Conservation (phyloP, 2,113 vertebrate genomes). For the Cacatua alba region DNA sequence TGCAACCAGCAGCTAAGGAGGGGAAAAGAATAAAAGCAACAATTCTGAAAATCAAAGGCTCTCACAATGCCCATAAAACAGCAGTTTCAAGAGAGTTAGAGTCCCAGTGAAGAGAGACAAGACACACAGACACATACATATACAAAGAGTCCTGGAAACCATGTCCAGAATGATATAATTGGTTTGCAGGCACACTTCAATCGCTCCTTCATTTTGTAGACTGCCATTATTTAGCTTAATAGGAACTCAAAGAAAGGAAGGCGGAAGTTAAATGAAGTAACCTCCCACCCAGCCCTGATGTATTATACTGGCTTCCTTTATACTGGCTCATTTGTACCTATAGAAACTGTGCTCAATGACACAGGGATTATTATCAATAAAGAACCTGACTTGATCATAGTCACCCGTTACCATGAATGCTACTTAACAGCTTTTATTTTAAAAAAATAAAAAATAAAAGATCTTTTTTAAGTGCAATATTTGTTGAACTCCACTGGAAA, state of each 20-base stretch:
- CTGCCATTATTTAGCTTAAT: constrained; percentile 55
- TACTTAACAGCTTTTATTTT: not conserved
- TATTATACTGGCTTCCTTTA: constrained; percentile 51
- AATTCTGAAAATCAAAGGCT: not conserved
- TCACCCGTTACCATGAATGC: constrained; percentile 4
- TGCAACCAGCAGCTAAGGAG: not conserved
- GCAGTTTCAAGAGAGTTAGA: constrained; percentile 27
- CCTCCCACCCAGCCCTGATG: constrained; percentile 41
- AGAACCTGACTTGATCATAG: constrained; percentile 11
- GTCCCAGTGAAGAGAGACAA: not conserved
- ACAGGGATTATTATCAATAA: constrained; percentile 45
- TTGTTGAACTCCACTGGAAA: not conserved
- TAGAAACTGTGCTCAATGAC: constrained; percentile 58
- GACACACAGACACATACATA: not conserved
- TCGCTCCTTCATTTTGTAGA: constrained; percentile 10
- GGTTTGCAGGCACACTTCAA: constrained; percentile 51
- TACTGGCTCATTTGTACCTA: constrained; percentile 29
- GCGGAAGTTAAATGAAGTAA: constrained; percentile 65
- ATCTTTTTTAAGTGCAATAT: not conserved
- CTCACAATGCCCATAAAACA: constrained; percentile 29
- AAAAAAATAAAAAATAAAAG: not conserved
- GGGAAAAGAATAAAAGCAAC: constrained; percentile 17
- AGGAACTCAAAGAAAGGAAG: constrained; percentile 54
- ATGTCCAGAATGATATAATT: constrained; percentile 49
- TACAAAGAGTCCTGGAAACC: constrained; percentile 31